phyloP scores from a whole-genome alignment of 2,113 vertebrate species.

The Plestiodon gilberti region DNA sequence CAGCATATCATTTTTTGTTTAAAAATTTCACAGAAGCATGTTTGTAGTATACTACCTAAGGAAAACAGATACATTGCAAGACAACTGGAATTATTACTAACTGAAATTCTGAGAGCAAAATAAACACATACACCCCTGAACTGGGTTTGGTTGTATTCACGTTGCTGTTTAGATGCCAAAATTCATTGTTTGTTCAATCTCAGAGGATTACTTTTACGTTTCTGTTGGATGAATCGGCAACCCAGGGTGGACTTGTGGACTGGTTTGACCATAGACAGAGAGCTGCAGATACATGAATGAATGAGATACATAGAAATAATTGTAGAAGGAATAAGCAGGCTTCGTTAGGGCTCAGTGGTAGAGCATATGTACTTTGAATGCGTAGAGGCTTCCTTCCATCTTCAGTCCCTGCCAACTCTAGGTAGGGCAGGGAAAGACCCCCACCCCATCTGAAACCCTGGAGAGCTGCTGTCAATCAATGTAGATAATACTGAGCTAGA shows the following conservation, averaged over 20 bases:
- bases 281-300: constrained; percentile 66
- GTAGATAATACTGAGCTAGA: too few relatives aligned
- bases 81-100: fast-evolving
- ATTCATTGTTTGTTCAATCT: constrained; percentile 17
- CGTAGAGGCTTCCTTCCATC: too few relatives aligned
- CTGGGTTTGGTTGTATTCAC: not conserved
- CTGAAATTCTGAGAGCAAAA: not conserved
- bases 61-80: fast-evolving
- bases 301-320: not conserved
- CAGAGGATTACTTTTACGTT: constrained; percentile 27
- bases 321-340: constrained; percentile 40
- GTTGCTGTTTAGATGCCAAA: constrained; percentile 4
- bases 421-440: too few relatives aligned
- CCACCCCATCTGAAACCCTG: too few relatives aligned
- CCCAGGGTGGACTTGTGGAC: constrained; percentile 54
- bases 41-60: not conserved
- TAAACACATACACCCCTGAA: not conserved
- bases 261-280: constrained; percentile 61
- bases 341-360: too few relatives aligned
- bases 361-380: not conserved
- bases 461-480: too few relatives aligned
- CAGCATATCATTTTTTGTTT: not conserved
- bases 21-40: not conserved
- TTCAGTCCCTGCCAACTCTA: too few relatives aligned
- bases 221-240: constrained; percentile 56